These are phyloP conservation scores for Tursiops truncatus DNA, from an alignment of 2,113 vertebrate species.

Conservation along the genomic window DNA sequence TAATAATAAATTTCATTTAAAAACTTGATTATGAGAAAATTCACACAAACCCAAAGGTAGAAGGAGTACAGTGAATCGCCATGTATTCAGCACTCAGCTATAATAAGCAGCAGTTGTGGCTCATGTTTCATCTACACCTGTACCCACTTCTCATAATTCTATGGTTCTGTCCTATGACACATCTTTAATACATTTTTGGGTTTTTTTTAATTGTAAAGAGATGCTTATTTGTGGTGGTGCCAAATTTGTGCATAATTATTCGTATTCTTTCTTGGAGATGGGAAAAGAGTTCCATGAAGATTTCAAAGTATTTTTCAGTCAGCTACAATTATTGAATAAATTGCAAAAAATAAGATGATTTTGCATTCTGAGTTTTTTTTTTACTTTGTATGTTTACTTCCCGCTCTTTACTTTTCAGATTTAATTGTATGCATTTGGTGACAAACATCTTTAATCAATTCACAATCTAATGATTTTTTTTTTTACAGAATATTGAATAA, in stretches of 20 bases:
- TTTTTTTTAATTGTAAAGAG: conserved; percentile 3
- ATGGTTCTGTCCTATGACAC: background rate
- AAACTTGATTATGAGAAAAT: background rate
- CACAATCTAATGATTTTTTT: background rate
- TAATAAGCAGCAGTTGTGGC: background rate
- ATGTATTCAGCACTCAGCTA: background rate
- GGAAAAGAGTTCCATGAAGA: background rate
- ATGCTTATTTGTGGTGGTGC: background rate
- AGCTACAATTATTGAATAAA: conserved; percentile 9
- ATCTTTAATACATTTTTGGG: background rate
- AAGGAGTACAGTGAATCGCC: background rate
- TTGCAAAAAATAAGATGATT: background rate
- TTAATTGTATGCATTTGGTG: conserved; percentile 1
- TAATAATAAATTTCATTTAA: background rate
- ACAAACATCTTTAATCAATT: background rate
- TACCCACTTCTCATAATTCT: background rate
- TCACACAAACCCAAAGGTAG: background rate
- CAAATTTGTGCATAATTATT: background rate
- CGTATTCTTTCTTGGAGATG: background rate
- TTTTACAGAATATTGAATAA: conserved; percentile 43
- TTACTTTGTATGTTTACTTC: background rate
- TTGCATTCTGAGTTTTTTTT: background rate
- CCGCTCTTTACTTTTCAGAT: conserved; percentile 3
- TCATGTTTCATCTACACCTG: background rate
- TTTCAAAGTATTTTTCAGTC: background rate